A percentile compares a stretch with the other conserved stretches of the same genome.
These are phyloP conservation scores for Drosophila monieri DNA, from an alignment of 2,888 invertebrate species.

Conservation along the genomic window DNA sequence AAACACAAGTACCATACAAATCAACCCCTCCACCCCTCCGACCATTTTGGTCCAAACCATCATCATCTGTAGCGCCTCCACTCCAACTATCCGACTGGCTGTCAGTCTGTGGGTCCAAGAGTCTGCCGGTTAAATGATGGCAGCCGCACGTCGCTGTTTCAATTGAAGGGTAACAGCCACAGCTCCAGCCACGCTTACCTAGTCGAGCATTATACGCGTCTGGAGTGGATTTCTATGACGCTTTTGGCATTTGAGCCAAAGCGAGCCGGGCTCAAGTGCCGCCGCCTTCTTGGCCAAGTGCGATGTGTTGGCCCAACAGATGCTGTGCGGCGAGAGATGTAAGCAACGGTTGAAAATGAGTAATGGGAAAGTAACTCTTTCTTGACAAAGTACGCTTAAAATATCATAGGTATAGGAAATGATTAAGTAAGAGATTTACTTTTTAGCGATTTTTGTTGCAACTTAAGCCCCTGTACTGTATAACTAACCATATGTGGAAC, in stretches of 20 bases:
- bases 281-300: constrained; percentile 35
- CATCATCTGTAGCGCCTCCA: constrained; percentile 27
- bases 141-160: constrained; percentile 61
- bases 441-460: neutral
- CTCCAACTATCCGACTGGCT: constrained; percentile 6
- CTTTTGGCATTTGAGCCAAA: constrained; percentile 64
- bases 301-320: neutral
- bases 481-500: neutral
- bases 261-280: constrained; percentile 53
- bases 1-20: constrained; percentile 35
- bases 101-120: constrained; percentile 8
- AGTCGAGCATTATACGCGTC: constrained; percentile 33
- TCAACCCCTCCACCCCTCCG: constrained; percentile 13
- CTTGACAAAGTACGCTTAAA: neutral
- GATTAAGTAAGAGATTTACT: neutral
- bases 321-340: neutral
- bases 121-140: constrained; percentile 60
- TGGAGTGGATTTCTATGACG: constrained; percentile 54
- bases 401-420: neutral
- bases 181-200: constrained; percentile 42
- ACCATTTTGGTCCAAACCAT: constrained; percentile 5
- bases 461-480: neutral
- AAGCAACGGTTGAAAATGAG: neutral
- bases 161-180: constrained; percentile 64
- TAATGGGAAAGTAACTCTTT: constrained; percentile 4